Conservation (phyloP, 2,113 vertebrate species). For the Desmodus rotundus region DNA sequence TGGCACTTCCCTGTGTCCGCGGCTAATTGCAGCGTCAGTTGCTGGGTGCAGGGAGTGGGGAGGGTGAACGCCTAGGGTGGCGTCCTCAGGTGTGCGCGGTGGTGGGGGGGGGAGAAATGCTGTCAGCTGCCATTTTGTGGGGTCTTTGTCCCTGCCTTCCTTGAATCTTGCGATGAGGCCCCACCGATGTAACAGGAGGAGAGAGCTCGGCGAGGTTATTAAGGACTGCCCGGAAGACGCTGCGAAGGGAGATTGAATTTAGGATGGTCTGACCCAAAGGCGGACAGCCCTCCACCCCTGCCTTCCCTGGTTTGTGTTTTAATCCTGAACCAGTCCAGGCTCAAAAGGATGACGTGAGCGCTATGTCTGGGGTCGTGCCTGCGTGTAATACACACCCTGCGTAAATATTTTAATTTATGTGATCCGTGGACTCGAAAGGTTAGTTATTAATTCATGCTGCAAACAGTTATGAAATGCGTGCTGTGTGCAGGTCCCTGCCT, state of each 20-base stretch:
- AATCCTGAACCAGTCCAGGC: neutral
- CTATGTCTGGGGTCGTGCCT: neutral
- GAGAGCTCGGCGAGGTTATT: neutral
- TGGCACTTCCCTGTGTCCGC: neutral
- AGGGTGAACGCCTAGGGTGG: neutral
- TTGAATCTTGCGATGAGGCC: neutral
- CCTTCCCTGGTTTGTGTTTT: fast-evolving
- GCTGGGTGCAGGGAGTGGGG: neutral
- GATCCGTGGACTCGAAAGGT: neutral
- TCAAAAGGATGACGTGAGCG: neutral
- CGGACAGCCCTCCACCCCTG: neutral
- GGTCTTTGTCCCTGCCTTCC: conserved; percentile 49
- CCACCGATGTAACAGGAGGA: neutral
- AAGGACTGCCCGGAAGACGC: neutral
- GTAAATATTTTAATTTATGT: neutral
- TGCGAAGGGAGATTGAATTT: neutral
- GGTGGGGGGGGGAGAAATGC: neutral
- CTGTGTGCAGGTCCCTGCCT: neutral
- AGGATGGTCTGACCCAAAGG: neutral
- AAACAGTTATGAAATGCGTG: neutral
- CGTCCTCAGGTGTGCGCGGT: neutral
- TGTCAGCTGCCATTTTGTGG: conserved; percentile 53
- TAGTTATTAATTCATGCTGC: neutral
- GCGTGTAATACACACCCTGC: neutral
- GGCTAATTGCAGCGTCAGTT: fast-evolving